Evolutionary conservation across 1,140 invertebrate species (phyloP).

Genomic region (Drosophila teissieri): DNA sequence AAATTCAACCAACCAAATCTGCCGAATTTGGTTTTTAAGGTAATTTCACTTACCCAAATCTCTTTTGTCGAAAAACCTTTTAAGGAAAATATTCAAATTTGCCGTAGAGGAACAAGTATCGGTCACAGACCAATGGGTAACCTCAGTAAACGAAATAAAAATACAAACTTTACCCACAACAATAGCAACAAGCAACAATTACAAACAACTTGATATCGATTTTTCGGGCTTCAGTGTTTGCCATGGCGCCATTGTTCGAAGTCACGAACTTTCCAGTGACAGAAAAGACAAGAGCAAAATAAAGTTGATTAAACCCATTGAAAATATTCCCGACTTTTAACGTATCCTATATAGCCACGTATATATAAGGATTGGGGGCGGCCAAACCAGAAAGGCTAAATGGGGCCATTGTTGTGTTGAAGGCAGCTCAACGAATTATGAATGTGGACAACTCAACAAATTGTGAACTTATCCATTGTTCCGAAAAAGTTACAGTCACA

Average conservation of each 20-base stretch:
- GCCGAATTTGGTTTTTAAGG: neutral
- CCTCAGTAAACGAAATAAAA: conserved; percentile 39
- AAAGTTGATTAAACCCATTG: conserved; percentile 60
- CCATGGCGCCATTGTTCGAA: conserved; percentile 48
- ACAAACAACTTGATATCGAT: conserved; percentile 60
- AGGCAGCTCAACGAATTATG: conserved; percentile 44
- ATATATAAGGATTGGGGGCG: conserved; percentile 34
- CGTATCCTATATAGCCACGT: conserved; percentile 2
- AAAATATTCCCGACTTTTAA: conserved; percentile 28
- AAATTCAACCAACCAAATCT: neutral
- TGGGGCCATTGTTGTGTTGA: conserved; percentile 41
- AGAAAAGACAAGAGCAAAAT: conserved; percentile 40
- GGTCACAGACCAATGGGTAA: conserved; percentile 32
- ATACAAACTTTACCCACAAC: conserved; percentile 35
- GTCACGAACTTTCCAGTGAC: conserved; percentile 49
- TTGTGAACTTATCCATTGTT: conserved; percentile 40
- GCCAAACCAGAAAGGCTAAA: conserved; percentile 14
- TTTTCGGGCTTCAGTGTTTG: conserved; percentile 50
- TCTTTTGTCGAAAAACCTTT: conserved; percentile 7
- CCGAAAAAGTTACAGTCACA: neutral
- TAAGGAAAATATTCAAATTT: conserved; percentile 51
- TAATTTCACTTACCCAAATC: conserved; percentile 8
- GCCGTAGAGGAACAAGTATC: conserved; percentile 43
- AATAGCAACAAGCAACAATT: conserved; percentile 45
- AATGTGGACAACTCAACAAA: conserved; percentile 40